A percentile compares a stretch with the other conserved stretches of the same genome.
These are phyloP conservation scores for Galemys pyrenaicus DNA, from an alignment of 2,113 vertebrate species.

Conservation along the genomic window DNA sequence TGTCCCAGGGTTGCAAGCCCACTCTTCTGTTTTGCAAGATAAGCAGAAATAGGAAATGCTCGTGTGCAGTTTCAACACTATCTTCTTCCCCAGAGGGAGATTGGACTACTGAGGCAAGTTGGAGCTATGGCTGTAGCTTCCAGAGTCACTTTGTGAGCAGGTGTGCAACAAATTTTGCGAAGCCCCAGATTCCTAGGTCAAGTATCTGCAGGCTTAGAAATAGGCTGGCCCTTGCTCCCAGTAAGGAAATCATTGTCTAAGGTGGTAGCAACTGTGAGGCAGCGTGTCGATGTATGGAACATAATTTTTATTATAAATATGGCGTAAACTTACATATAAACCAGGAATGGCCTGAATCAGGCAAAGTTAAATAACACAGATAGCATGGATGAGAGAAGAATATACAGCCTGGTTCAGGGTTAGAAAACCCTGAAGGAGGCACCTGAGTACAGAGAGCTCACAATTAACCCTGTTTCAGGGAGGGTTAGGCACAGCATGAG, in stretches of 20 bases:
- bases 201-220: not conserved
- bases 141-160: not conserved
- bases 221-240: not conserved
- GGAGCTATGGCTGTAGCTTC: not conserved
- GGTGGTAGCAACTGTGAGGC: not conserved
- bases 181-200: not conserved
- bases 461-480: not conserved
- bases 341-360: conserved; percentile 30
- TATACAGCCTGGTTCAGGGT: not conserved
- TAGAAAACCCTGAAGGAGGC: not conserved
- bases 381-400: not conserved
- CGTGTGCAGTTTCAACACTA: not conserved
- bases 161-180: not conserved
- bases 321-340: conserved; percentile 57
- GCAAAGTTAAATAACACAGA: conserved; percentile 54
- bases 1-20: no score
- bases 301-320: conserved; percentile 70
- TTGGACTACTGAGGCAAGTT: not conserved
- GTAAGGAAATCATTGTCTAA: not conserved
- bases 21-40: no score
- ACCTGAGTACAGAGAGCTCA: conserved; percentile 36
- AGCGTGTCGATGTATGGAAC: not conserved
- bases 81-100: not conserved
- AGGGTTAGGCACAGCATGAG: not conserved
- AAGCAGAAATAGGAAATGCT: no score